A percentile compares a stretch with the other conserved stretches of the same genome.
Conservation (phyloP, 1,140 invertebrate genomes). For the Frieseomelitta varia region DNA sequence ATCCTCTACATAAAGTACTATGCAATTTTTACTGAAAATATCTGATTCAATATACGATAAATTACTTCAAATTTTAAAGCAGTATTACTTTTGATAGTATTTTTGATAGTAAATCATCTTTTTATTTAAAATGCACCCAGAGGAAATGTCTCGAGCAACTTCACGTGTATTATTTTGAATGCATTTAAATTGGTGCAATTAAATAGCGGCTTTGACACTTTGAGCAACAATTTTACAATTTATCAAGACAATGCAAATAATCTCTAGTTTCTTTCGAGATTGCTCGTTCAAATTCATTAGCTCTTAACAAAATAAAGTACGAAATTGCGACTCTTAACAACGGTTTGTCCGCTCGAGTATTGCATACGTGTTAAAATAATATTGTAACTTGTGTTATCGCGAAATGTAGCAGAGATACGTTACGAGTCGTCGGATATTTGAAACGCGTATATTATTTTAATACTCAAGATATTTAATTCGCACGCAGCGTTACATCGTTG, state of each 20-base stretch:
- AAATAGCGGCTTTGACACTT: neutral
- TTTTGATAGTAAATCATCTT: neutral
- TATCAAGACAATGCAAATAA: neutral
- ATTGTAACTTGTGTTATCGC: constrained; percentile 18
- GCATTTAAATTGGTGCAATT: neutral
- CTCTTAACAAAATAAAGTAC: too few relatives aligned
- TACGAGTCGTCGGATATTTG: neutral
- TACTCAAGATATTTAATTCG: neutral
- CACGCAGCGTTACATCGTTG: neutral
- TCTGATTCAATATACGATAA: neutral
- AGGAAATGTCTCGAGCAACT: neutral
- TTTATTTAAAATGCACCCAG: neutral
- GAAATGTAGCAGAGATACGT: neutral
- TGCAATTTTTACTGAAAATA: neutral
- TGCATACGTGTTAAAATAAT: neutral
- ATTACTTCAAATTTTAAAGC: neutral
- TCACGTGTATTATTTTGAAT: constrained; percentile 22
- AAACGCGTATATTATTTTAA: neutral
- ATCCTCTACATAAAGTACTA: neutral
- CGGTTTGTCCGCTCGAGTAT: neutral
- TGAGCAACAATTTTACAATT: neutral
- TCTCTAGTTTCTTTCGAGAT: neutral
- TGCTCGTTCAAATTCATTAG: neutral
- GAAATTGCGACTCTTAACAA: neutral
- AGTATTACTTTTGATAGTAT: neutral